Base-by-base conservation (phyloP, 2,113 vertebrate species). In the Solenodon paradoxus region DNA sequence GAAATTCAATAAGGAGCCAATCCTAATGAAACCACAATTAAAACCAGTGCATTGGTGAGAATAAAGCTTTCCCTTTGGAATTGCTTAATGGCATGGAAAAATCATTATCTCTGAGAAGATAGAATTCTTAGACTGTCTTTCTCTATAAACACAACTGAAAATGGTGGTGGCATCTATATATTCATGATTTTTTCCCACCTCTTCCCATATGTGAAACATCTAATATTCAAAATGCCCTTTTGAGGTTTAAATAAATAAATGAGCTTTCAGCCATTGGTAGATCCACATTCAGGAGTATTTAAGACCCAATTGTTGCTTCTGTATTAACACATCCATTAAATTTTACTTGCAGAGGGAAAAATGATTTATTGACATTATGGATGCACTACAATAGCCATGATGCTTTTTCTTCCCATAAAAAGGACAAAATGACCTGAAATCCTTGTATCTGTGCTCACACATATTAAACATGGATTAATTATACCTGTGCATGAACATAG, bases 361-460 rank as follows among this genome's bases (percentile, higher is more conserved):
- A 78, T 59, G 59, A 79, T 78, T 89, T 51, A 66, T 89, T 92
- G 74, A 32, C 53, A 72, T 49, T 90, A 38, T 59, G 55, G 45
- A 63, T 90, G 94, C 30, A 15, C 69, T 94, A 16, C n/a, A 38
- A 11, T 89, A 69, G 40, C 45, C 51, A 24, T 51, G 38, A 64
- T 82, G 17, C n/a, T n/a, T 93, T 95, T 92, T 64, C 87, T 92
- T 80, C 69, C 42, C 71, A 45, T 17, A 89, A 94, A 87, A 72
- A 42, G 9, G 10, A 15, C 35, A 45, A 55, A 66, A 64, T 51
- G 45, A 5, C 15, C 69, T 75, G 40, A 85, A 77, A 38, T 93
- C 40, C 92, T 95, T 92, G 59, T 64, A 51, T 3, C 32, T 63
- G 66, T 10, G 59, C 22, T 38, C 28, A 80, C 47, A 57, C 9